phyloP scores from a whole-genome alignment of 2,797 vertebrate genomes.

The Gallinago stenura region DNA sequence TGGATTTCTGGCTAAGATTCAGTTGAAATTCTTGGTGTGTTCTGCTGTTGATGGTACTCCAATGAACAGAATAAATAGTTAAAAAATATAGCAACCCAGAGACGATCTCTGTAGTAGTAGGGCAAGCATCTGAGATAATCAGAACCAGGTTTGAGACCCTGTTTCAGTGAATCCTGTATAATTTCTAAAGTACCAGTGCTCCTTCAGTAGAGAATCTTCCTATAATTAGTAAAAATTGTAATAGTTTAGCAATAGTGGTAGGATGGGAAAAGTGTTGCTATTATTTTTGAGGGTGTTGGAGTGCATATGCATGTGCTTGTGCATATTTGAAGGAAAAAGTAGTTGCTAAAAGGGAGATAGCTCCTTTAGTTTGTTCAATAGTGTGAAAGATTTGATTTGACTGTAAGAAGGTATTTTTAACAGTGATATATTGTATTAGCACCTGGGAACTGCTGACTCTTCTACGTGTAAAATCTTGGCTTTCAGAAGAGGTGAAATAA shows the following conservation, averaged over 20 bases:
- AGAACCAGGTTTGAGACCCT: neutral
- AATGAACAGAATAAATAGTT: neutral
- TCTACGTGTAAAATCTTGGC: constrained; percentile 60
- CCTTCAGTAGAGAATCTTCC: neutral
- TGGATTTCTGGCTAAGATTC: neutral
- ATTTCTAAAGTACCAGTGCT: neutral
- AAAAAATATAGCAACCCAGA: neutral
- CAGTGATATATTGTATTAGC: constrained; percentile 67
- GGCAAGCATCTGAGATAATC: neutral
- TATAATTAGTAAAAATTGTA: neutral
- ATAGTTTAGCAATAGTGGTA: neutral
- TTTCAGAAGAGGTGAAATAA: constrained; percentile 68
- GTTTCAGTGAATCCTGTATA: neutral
- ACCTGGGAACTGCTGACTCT: constrained; percentile 74
- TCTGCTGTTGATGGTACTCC: neutral
- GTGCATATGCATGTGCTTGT: fast-evolving
- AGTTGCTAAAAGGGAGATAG: neutral
- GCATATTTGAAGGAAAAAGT: neutral
- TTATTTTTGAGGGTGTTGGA: neutral
- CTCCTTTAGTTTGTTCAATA: neutral
- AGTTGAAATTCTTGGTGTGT: neutral
- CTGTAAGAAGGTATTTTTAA: constrained; percentile 75
- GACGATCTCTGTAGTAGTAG: neutral
- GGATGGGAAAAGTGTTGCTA: neutral
- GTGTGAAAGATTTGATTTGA: constrained; percentile 45